Percentiles rank a stretch among this genome's conserved stretches.
phyloP scores from a whole-genome alignment of 2,797 vertebrate genomes.

The Clarias platycephalus region DNA sequence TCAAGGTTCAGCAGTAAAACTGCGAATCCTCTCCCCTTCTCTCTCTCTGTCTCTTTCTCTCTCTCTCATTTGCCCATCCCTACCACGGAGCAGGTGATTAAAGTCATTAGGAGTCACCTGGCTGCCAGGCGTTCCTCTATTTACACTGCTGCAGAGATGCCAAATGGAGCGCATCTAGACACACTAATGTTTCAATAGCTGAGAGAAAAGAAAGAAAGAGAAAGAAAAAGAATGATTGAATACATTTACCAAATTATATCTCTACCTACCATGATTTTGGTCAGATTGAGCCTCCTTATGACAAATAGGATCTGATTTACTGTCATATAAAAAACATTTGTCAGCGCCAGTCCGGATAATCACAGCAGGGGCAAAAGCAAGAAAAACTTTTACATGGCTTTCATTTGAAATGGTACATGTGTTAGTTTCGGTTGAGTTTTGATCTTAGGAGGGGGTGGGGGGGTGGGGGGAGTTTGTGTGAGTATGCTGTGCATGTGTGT shows the following conservation, averaged over 20 bases:
- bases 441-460: slow-evolving; percentile 30
- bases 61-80: slow-evolving; percentile 9
- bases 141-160: slow-evolving; percentile 52
- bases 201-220: neutral
- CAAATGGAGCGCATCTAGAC: slow-evolving; percentile 55
- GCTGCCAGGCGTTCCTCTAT: slow-evolving; percentile 52
- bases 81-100: slow-evolving; percentile 58
- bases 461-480: slow-evolving; percentile 3
- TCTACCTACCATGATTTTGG: slow-evolving; percentile 35
- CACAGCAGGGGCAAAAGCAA: slow-evolving; percentile 40
- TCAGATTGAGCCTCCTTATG: slow-evolving; percentile 34
- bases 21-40: neutral
- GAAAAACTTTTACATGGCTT: slow-evolving; percentile 52
- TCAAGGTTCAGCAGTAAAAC: neutral
- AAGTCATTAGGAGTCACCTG: slow-evolving; percentile 61
- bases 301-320: slow-evolving; percentile 49
- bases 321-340: slow-evolving; percentile 44
- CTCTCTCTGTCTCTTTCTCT: slow-evolving; percentile 13
- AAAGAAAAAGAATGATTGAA: slow-evolving; percentile 6
- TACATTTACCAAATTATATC: slow-evolving; percentile 32
- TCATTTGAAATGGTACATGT: slow-evolving; percentile 47
- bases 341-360: slow-evolving; percentile 42
- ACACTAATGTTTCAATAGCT: slow-evolving; percentile 51
- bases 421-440: slow-evolving; percentile 50
- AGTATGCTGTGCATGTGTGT: slow-evolving; percentile 33